Evolutionary conservation across 1,140 invertebrate species (phyloP).

Genomic region (Archivesica marissinica): DNA sequence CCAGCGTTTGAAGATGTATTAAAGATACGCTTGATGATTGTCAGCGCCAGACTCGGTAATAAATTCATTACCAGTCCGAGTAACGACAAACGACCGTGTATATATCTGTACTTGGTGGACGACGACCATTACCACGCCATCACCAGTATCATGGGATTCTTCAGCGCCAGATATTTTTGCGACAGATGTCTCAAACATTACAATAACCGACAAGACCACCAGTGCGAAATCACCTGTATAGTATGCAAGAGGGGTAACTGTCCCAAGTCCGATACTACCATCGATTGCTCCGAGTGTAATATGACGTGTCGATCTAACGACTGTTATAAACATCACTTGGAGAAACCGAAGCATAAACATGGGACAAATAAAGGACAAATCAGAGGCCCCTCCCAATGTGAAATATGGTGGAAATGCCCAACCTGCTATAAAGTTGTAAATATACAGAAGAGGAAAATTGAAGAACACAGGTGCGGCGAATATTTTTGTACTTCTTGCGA

Average conservation of each 20-base stretch:
- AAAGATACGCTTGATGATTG: slow-evolving; percentile 13
- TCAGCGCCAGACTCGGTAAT: slow-evolving; percentile 7
- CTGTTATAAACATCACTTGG: not conserved
- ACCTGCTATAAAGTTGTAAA: slow-evolving; percentile 30
- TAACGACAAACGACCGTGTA: slow-evolving; percentile 9
- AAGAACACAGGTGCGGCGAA: slow-evolving; percentile 5
- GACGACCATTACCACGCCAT: slow-evolving; percentile 35
- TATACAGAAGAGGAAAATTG: not conserved
- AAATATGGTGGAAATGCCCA: slow-evolving; percentile 19
- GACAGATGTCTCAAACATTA: slow-evolving; percentile 29
- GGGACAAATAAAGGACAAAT: not conserved
- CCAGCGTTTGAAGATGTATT: slow-evolving; percentile 10
- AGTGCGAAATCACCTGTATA: slow-evolving; percentile 24
- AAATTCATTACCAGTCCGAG: slow-evolving; percentile 4
- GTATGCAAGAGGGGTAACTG: slow-evolving; percentile 7
- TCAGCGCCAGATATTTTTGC: slow-evolving; percentile 25
- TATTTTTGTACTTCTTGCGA: slow-evolving; percentile 11
- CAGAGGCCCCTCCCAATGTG: not conserved
- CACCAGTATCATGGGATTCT: slow-evolving; percentile 37
- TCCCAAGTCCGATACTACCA: not conserved
- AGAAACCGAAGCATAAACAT: not conserved
- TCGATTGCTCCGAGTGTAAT: not conserved
- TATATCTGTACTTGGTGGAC: slow-evolving; percentile 28
- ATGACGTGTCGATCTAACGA: slow-evolving; percentile 11
- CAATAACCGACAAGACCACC: not conserved